Conservation (phyloP, 2,888 invertebrate genomes). For the Cephus rjabovi region DNA sequence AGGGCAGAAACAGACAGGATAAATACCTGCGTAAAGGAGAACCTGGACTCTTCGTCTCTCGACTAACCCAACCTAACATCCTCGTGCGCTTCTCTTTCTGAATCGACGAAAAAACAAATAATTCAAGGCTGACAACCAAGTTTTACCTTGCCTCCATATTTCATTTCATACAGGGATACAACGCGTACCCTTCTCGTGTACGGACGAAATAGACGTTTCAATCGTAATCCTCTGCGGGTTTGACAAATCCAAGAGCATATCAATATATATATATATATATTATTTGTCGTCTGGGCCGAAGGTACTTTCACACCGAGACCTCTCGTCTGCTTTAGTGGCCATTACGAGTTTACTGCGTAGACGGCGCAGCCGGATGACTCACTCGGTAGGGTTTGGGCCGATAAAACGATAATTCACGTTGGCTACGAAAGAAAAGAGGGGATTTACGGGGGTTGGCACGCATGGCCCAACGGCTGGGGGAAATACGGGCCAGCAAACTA, state of each 20-base stretch:
- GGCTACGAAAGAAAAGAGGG: neutral
- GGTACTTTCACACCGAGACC: neutral
- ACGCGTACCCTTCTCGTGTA: neutral
- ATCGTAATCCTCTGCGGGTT: neutral
- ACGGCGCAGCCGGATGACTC: neutral
- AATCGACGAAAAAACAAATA: neutral
- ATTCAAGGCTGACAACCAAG: neutral
- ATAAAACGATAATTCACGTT: neutral
- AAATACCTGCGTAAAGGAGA: neutral
- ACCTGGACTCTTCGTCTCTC: neutral
- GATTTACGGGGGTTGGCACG: neutral
- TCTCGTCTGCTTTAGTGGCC: neutral
- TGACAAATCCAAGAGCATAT: neutral
- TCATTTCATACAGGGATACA: neutral
- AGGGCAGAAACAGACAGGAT: neutral
- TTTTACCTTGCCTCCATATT: neutral
- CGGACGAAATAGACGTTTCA: neutral
- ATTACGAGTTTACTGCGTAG: neutral
- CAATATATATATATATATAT: neutral
- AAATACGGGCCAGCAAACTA: neutral
- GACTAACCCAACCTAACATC: neutral
- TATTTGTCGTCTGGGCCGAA: neutral
- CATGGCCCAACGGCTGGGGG: neutral
- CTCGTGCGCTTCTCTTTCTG: neutral
- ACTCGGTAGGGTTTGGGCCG: neutral